Evolutionary conservation across 2,797 vertebrate genomes (phyloP).

Genomic region (Pangasius djambal): DNA sequence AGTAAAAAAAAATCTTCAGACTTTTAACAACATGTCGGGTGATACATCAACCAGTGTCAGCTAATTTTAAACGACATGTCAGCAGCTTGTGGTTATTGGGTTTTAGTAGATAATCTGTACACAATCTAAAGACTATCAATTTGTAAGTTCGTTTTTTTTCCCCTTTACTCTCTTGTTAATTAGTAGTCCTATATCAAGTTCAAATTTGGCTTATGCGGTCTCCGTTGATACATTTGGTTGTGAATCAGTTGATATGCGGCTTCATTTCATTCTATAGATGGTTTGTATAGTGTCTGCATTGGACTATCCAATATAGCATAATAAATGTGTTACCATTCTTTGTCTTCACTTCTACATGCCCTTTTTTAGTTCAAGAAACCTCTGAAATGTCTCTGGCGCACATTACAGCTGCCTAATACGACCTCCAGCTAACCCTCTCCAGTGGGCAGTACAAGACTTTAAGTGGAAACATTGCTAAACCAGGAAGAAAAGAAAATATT

Average conservation of each 20-base stretch:
- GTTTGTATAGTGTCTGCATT: background rate
- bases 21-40: background rate
- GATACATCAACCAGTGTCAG: background rate
- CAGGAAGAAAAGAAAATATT: conserved; percentile 7
- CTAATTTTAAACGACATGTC: background rate
- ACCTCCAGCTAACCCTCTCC: background rate
- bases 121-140: background rate
- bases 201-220: background rate
- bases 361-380: background rate
- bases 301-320: background rate
- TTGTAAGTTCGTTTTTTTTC: no score
- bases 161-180: background rate
- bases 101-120: background rate
- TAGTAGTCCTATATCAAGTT: background rate
- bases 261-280: background rate
- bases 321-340: background rate
- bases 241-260: background rate
- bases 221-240: background rate
- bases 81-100: background rate
- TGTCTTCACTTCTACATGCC: background rate
- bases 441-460: background rate
- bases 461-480: background rate
- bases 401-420: background rate
- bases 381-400: background rate
- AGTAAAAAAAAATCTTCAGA: background rate